Evolutionary conservation across 1,140 invertebrate genomes (phyloP).

Genomic region (Drosophila pallidifrons): DNA sequence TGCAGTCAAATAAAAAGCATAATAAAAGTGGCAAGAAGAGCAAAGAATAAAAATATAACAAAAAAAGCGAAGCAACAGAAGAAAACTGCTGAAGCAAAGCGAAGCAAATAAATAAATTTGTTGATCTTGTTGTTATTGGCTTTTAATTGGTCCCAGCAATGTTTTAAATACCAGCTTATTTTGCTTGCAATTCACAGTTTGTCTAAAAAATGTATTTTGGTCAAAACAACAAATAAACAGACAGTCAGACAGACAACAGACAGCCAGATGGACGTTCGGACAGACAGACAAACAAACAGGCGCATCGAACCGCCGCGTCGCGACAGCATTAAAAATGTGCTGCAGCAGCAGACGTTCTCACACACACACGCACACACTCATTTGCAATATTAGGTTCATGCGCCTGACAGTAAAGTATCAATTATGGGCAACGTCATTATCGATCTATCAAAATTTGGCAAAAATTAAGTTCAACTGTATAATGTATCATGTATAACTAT

Average conservation of each 20-base stretch:
- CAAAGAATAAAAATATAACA: neutral
- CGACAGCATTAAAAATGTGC: constrained; percentile 69
- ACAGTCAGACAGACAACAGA: neutral
- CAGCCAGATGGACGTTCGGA: neutral
- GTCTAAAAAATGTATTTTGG: constrained; percentile 65
- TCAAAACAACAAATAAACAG: constrained; percentile 68
- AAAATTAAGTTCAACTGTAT: too few relatives aligned
- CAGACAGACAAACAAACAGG: constrained; percentile 26
- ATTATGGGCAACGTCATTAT: neutral
- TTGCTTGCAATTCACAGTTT: constrained; percentile 50
- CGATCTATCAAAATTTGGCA: too few relatives aligned
- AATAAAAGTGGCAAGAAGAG: neutral
- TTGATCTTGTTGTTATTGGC: constrained; percentile 10
- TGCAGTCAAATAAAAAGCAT: constrained; percentile 20
- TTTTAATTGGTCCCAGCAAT: constrained; percentile 35
- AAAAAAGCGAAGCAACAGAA: constrained; percentile 9
- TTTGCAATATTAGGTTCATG: constrained; percentile 8
- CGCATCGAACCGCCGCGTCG: constrained; percentile 40
- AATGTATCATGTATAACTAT: too few relatives aligned
- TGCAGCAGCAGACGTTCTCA: constrained; percentile 44
- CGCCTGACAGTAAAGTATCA: neutral
- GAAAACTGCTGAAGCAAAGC: constrained; percentile 15
- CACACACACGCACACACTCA: constrained; percentile 2
- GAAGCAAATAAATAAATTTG: constrained; percentile 34
- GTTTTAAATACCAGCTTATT: constrained; percentile 58